Evolutionary conservation across 1,140 invertebrate genomes (phyloP).

Genomic region (Drosophila insularis): DNA sequence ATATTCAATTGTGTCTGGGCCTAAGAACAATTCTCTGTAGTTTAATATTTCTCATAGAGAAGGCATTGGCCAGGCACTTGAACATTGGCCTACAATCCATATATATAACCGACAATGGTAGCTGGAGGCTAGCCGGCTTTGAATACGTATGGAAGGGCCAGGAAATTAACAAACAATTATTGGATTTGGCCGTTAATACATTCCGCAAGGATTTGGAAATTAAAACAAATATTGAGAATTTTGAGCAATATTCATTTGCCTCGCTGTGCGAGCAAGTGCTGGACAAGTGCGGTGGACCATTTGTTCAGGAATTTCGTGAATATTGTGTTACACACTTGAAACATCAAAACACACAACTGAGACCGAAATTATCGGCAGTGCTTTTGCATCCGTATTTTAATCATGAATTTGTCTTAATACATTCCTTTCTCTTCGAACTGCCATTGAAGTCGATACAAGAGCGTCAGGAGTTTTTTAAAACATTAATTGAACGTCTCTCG

Average conservation of each 20-base stretch:
- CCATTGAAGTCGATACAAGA: slow-evolving; percentile 90
- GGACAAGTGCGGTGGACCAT: slow-evolving; percentile 83
- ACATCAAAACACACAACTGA: slow-evolving; percentile 84
- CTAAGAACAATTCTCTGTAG: slow-evolving; percentile 89
- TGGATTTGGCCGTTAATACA: slow-evolving; percentile 85
- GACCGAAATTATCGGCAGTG: slow-evolving; percentile 86
- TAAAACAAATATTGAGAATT: slow-evolving; percentile 58
- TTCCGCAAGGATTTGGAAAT: slow-evolving; percentile 86
- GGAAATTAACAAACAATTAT: slow-evolving; percentile 86
- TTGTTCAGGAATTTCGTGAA: slow-evolving; percentile 86
- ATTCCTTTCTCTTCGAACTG: slow-evolving; percentile 91
- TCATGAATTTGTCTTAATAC: slow-evolving; percentile 91
- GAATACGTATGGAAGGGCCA: slow-evolving; percentile 89
- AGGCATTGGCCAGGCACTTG: slow-evolving; percentile 90
- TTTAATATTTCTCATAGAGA: slow-evolving; percentile 90
- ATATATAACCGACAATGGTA: slow-evolving; percentile 90
- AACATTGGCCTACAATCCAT: slow-evolving; percentile 91
- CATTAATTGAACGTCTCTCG: slow-evolving; percentile 86
- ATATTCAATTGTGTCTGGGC: slow-evolving; percentile 90
- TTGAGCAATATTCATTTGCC: slow-evolving; percentile 92
- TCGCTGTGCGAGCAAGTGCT: slow-evolving; percentile 90
- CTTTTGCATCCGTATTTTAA: slow-evolving; percentile 90
- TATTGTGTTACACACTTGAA: slow-evolving; percentile 87
- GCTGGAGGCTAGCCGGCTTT: slow-evolving; percentile 92
- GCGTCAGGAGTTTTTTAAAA: slow-evolving; percentile 89